A percentile compares a stretch with the other conserved stretches of the same genome.
These are phyloP conservation scores for Myotis daubentonii DNA, from an alignment of 2,797 vertebrate genomes.

Conservation along the genomic window DNA sequence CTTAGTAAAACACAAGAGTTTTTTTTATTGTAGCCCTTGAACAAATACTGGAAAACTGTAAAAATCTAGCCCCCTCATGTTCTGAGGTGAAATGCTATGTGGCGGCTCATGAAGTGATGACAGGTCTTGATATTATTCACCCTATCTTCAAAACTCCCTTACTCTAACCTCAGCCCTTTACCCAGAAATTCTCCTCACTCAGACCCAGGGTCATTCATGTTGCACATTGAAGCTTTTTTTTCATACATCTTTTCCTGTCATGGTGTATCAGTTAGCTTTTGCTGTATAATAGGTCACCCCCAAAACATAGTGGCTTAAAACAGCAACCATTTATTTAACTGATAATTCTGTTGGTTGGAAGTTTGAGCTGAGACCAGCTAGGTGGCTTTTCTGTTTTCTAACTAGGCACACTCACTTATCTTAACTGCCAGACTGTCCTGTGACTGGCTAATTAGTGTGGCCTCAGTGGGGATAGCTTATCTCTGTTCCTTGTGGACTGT, in stretches of 20 bases:
- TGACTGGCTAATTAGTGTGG: background rate
- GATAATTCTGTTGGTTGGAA: constrained; percentile 34
- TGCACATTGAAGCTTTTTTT: background rate
- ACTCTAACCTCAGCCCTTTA: background rate
- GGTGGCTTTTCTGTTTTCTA: background rate
- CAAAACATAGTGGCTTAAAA: background rate
- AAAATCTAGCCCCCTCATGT: background rate
- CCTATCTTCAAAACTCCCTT: background rate
- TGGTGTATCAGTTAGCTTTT: background rate
- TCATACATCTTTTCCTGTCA: background rate
- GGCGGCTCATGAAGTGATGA: background rate
- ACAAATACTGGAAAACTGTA: background rate
- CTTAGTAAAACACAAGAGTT: background rate
- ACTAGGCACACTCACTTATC: background rate
- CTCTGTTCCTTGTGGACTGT: background rate
- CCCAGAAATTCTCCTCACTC: background rate
- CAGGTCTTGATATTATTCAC: background rate
- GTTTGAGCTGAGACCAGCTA: background rate
- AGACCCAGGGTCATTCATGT: background rate
- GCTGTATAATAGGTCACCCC: background rate
- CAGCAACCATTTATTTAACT: background rate
- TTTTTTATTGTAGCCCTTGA: background rate
- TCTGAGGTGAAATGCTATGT: background rate
- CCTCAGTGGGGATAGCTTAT: background rate
- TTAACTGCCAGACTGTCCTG: background rate